Evolutionary conservation across 2,888 invertebrate species (phyloP).

Genomic region (Neocrepidodera transversa): DNA sequence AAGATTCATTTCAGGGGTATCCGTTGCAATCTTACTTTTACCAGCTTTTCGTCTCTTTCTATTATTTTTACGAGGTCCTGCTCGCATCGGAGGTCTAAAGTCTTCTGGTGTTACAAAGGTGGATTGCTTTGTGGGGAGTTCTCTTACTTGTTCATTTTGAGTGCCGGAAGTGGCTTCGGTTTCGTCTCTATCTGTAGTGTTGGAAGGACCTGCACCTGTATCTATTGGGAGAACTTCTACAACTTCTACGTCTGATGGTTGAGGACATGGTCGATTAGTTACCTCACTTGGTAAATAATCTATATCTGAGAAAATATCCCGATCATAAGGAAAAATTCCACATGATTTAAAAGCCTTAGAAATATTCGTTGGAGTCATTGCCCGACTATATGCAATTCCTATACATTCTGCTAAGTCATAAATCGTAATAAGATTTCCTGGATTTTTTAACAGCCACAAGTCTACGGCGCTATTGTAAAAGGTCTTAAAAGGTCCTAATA

Average conservation of each 20-base stretch:
- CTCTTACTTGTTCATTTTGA: too few relatives aligned
- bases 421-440: slow-evolving; percentile 55
- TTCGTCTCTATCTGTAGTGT: neutral
- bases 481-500: slow-evolving; percentile 3
- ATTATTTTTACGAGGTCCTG: too few relatives aligned
- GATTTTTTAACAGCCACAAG: slow-evolving; percentile 50
- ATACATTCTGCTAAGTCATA: slow-evolving; percentile 56
- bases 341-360: slow-evolving; percentile 49
- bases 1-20: too few relatives aligned
- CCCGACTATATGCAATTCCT: slow-evolving; percentile 28
- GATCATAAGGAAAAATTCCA: slow-evolving; percentile 46
- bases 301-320: slow-evolving; percentile 30
- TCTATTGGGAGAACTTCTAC: neutral
- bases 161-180: neutral
- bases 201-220: slow-evolving; percentile 4
- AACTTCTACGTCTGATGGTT: too few relatives aligned
- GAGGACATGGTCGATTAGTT: slow-evolving; percentile 30
- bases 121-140: too few relatives aligned
- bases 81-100: too few relatives aligned
- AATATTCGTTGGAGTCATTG: slow-evolving; percentile 51
- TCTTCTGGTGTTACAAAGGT: too few relatives aligned
- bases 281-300: slow-evolving; percentile 33
- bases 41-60: too few relatives aligned
- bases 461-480: slow-evolving; percentile 38
- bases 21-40: too few relatives aligned